A percentile compares a stretch with the other conserved stretches of the same genome.
Evolutionary conservation across 2,797 vertebrate genomes (phyloP).

Genomic region (Aulostomus chinensis): DNA sequence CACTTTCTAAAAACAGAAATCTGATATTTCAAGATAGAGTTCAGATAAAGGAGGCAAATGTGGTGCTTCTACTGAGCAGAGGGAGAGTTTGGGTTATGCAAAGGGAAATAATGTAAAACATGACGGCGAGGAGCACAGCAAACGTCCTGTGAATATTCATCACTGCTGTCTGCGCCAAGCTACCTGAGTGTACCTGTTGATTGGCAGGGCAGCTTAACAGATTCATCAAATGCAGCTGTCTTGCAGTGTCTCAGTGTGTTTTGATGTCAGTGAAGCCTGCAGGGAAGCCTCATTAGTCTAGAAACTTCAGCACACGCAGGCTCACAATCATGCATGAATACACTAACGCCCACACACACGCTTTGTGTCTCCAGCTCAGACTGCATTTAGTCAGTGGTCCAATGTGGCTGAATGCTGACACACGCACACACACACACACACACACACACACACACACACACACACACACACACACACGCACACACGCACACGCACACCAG

Average conservation of each 20-base stretch:
- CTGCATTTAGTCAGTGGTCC: constrained; percentile 1
- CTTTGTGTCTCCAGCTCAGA: background rate
- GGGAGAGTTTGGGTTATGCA: background rate
- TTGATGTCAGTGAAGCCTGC: constrained; percentile 35
- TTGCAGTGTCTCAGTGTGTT: constrained; percentile 19
- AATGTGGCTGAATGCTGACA: background rate
- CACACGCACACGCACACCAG: background rate
- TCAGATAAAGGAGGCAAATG: background rate
- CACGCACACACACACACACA: background rate
- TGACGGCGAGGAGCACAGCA: constrained; percentile 9
- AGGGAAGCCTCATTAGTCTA: constrained; percentile 58
- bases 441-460: background rate
- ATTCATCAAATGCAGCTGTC: constrained; percentile 42
- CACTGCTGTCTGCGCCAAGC: background rate
- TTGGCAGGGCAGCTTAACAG: constrained; percentile 18
- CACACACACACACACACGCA: background rate
- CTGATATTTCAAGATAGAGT: background rate
- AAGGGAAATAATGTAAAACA: background rate
- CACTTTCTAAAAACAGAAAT: constrained; percentile 1
- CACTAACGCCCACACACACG: background rate
- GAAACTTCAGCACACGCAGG: constrained; percentile 16
- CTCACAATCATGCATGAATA: constrained; percentile 9
- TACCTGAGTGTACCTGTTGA: constrained; percentile 23
- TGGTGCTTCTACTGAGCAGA: background rate
- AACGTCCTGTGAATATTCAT: constrained; percentile 12